phyloP scores from a whole-genome alignment of 1,140 invertebrate species.

The Zaprionus inermis region DNA sequence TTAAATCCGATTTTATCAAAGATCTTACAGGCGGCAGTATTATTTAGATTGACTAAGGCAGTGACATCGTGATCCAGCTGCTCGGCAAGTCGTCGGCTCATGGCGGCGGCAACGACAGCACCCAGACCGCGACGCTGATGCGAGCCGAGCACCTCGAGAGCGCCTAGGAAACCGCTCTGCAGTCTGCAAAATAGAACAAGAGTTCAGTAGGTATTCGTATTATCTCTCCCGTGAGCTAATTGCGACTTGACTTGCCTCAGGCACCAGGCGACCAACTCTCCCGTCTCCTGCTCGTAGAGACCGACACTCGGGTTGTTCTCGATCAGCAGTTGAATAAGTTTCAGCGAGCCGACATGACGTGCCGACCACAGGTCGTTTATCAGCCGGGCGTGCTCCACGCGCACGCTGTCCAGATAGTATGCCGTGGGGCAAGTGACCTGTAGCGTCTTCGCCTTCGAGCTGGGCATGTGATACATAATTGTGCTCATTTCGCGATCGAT shows the following conservation, averaged over 20 bases:
- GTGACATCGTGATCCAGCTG: conserved; percentile 58
- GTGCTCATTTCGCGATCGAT: conserved; percentile 71
- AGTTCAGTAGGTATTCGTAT: background rate
- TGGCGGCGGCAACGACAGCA: conserved; percentile 48
- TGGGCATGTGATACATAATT: conserved; percentile 59
- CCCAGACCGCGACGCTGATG: conserved; percentile 66
- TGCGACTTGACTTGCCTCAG: conserved; percentile 51
- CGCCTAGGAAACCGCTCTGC: conserved; percentile 72
- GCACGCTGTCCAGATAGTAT: conserved; percentile 53
- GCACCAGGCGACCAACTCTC: conserved; percentile 75
- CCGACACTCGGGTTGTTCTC: conserved; percentile 64
- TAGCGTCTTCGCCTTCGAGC: conserved; percentile 55
- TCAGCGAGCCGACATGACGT: conserved; percentile 66
- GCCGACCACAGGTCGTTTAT: conserved; percentile 74
- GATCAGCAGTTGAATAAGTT: conserved; percentile 71
- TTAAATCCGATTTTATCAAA: conserved; percentile 59
- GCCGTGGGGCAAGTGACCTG: conserved; percentile 54
- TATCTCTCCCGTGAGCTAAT: background rate
- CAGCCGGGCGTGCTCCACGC: conserved; percentile 53
- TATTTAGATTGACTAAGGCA: conserved; percentile 56
- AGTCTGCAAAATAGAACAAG: conserved; percentile 30
- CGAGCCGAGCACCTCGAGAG: conserved; percentile 49
- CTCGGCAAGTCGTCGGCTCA: conserved; percentile 45
- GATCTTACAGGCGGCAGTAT: conserved; percentile 47
- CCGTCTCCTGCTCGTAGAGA: conserved; percentile 48